Conservation (phyloP, 2,888 invertebrate genomes). For the Pristionchus arcanus region DNA sequence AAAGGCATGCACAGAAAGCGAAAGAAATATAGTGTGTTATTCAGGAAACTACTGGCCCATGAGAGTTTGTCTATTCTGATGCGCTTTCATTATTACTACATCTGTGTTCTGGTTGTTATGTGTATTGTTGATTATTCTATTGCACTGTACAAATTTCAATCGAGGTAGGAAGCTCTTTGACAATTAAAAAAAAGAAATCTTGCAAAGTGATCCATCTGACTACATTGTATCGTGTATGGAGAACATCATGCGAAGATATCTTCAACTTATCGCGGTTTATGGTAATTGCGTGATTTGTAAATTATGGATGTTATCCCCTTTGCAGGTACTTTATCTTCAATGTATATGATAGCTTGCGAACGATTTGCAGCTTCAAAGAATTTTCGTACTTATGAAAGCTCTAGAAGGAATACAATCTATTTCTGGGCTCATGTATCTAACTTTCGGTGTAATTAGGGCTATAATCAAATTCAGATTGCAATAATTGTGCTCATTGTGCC, state of each 20-base stretch:
- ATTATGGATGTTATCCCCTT: neutral
- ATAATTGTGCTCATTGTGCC: neutral
- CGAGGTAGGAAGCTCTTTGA: neutral
- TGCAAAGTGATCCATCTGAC: too few species aligned
- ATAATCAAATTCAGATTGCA: neutral
- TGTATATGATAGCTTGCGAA: neutral
- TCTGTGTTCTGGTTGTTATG: neutral
- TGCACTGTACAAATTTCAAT: neutral
- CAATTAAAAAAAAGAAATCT: too few species aligned
- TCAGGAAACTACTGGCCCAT: neutral
- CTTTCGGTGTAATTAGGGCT: too few species aligned
- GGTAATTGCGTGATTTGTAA: neutral
- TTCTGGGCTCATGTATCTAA: neutral
- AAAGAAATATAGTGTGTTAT: neutral
- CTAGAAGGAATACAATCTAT: neutral
- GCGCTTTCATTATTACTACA: constrained; percentile 21
- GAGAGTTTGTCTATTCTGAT: constrained; percentile 2
- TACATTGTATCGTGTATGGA: neutral
- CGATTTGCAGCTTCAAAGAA: neutral
- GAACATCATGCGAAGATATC: neutral
- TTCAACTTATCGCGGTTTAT: neutral
- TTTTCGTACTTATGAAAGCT: neutral
- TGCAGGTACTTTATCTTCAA: neutral
- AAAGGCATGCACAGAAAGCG: too few species aligned
- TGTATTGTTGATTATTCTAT: neutral